Conservation (phyloP, 2,113 vertebrate species). For the Chloropsis cyanopogon region DNA sequence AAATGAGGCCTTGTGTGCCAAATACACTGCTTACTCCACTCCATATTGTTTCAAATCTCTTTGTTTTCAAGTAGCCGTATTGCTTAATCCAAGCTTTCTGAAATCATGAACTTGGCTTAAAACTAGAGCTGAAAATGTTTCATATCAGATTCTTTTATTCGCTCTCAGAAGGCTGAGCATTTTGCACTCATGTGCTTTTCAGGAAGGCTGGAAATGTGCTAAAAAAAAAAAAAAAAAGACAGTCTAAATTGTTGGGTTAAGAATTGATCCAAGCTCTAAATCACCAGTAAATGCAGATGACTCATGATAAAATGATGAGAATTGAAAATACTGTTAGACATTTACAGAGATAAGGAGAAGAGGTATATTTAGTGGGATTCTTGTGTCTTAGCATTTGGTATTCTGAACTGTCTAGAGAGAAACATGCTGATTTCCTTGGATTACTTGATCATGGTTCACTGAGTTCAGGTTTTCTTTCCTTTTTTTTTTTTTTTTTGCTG, state of each 20-base stretch:
- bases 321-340: neutral
- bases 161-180: neutral
- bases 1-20: neutral
- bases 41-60: neutral
- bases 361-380: constrained; percentile 22
- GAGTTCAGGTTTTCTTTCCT: constrained; percentile 34
- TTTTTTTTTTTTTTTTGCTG: neutral
- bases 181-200: neutral
- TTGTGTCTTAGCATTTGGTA: constrained; percentile 8
- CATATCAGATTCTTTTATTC: neutral
- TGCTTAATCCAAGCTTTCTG: neutral
- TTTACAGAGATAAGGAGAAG: neutral
- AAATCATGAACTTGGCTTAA: neutral
- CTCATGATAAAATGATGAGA: neutral
- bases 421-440: constrained; percentile 32
- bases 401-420: constrained; percentile 39
- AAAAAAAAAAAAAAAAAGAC: neutral
- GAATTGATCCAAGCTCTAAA: constrained; percentile 31
- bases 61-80: neutral
- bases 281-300: constrained; percentile 2
- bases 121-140: neutral
- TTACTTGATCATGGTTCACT: constrained; percentile 62
- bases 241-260: neutral
- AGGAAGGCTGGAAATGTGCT: neutral
- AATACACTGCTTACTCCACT: neutral